Evolutionary conservation across 1,140 invertebrate genomes (phyloP), one percentile per base, ranked within the genome.

Genomic region (Microplitis demolitor): DNA sequence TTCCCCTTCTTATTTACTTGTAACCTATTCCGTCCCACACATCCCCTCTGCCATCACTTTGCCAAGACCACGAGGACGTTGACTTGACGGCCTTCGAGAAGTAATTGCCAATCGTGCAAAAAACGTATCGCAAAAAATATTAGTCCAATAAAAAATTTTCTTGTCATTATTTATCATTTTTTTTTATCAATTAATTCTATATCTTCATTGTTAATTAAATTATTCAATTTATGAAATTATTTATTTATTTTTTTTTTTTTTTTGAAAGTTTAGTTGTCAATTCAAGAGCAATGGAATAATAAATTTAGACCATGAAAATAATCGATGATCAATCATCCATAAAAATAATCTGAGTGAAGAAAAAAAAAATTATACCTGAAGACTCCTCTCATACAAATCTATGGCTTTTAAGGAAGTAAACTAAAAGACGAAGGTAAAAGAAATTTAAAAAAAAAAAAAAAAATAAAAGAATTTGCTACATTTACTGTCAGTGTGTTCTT

Each of bases 41-140:
- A 9, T 45, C 39, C 39, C 39, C 39, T 45, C 39, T 45, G 69
- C 74, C 71, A 11, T 11, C 11, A 9, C 33, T 45, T 16, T 68
- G 72, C 76, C 78, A 80, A 80, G 79, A 80, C 77, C 78, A 77
- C 77, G 83, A 81, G 83, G 83, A 80, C 83, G 80, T 83, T 85
- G 82, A 85, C 83, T 80, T 80, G 79, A 69, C 74, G 78, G 76
- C 78, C 79, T 80, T 78, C 78, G 78, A 33, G 33, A 31, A 50
- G 58, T 71, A 72, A 68, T 69, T 74, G 53, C 60, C 24, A 77
- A 64, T 60, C 51, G 37, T 24, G 60, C 56, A 73, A 61, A 72
- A 60, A 62, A 69, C 69, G 67, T 61, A 68, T 45, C 51, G 24
- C 34, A 72, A 53, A 58, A 72, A 72, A 66, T 4, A 37, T 37